A percentile compares a stretch with the other conserved stretches of the same genome.
These are phyloP conservation scores for Serripes groenlandicus DNA, from an alignment of 2,888 invertebrate genomes.

Conservation along the genomic window DNA sequence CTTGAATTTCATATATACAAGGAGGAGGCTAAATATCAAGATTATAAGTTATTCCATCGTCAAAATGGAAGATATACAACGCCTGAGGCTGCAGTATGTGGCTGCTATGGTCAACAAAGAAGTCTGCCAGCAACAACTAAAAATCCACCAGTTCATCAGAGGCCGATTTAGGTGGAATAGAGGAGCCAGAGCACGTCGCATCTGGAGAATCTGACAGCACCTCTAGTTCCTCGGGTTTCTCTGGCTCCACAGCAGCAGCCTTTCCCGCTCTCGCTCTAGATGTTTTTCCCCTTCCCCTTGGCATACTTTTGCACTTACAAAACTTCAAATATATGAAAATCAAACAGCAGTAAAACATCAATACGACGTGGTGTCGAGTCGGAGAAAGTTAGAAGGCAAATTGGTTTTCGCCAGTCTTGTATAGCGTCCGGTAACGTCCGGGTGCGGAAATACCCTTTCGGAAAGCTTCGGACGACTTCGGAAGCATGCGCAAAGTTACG, in stretches of 20 bases:
- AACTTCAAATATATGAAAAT: too few species aligned
- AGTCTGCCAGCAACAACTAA: constrained; percentile 34
- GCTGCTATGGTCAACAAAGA: constrained; percentile 43
- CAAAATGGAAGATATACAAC: constrained; percentile 48
- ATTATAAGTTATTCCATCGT: constrained; percentile 41
- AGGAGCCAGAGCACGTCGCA: constrained; percentile 38
- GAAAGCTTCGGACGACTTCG: not conserved
- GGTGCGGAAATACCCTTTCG: constrained; percentile 13
- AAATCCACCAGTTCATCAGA: constrained; percentile 41
- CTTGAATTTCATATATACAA: constrained; percentile 18
- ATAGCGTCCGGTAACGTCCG: constrained; percentile 26
- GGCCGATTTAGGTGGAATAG: constrained; percentile 40
- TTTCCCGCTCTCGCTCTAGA: too few species aligned
- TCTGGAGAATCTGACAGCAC: constrained; percentile 60
- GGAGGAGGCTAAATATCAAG: constrained; percentile 24
- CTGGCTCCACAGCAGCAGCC: too few species aligned
- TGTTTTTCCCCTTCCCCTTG: too few species aligned
- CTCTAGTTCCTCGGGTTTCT: constrained; percentile 34
- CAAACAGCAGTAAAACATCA: too few species aligned
- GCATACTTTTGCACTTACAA: too few species aligned
- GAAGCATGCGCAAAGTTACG: not conserved
- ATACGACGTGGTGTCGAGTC: too few species aligned
- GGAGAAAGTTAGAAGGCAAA: too few species aligned
- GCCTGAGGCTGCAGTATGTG: constrained; percentile 45
- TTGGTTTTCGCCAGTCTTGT: too few species aligned